Evolutionary conservation across 2,797 vertebrate genomes (phyloP).

Genomic region (Pteronotus mesoamericanus): DNA sequence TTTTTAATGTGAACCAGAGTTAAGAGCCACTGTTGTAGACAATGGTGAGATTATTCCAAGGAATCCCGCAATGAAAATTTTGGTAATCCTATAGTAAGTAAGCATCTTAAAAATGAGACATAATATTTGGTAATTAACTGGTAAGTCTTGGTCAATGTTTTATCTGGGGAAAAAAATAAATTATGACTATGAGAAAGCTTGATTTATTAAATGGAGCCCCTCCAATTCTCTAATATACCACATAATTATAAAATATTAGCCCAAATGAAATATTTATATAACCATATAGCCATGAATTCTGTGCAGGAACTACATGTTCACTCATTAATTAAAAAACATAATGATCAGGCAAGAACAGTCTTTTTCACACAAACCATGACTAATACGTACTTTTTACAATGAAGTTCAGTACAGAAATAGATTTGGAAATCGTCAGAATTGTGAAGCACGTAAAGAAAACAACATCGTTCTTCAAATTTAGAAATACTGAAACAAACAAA

Average conservation of each 20-base stretch:
- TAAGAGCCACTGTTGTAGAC: not conserved
- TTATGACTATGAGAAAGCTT: constrained; percentile 23
- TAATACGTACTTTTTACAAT: constrained; percentile 92
- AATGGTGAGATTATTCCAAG: not conserved
- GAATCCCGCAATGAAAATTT: not conserved
- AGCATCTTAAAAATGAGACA: not conserved
- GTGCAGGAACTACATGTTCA: not conserved
- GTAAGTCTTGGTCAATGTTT: constrained; percentile 15
- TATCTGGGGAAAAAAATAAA: constrained; percentile 24
- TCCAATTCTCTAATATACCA: not conserved
- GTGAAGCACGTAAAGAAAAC: constrained; percentile 97
- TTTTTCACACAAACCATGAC: constrained; percentile 5
- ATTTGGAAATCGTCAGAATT: constrained; percentile 99
- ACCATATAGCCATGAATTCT: not conserved
- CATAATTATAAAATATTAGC: constrained; percentile 35
- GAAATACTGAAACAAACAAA: constrained; percentile 90
- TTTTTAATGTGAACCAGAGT: not conserved
- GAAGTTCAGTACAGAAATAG: constrained; percentile 98
- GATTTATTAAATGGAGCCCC: not conserved
- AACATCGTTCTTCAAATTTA: constrained; percentile 97
- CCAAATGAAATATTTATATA: constrained; percentile 34
- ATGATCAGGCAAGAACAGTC: not conserved
- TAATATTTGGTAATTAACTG: not conserved
- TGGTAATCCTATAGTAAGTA: not conserved
- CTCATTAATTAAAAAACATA: constrained; percentile 50